Conservation (phyloP, 2,797 vertebrate genomes). For the Rhinoraja longicauda region DNA sequence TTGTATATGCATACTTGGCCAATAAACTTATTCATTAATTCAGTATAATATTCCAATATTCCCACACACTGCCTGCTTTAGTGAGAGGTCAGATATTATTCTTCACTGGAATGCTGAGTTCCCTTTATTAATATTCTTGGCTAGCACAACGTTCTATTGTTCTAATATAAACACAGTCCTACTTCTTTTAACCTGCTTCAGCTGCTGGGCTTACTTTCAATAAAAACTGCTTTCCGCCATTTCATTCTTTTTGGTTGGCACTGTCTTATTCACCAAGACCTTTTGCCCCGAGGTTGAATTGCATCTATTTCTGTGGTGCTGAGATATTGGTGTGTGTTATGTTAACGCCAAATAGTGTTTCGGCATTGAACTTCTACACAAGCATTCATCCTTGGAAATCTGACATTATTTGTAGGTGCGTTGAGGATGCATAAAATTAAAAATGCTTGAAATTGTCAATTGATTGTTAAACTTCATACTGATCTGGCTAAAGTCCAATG, state of each 20-base stretch:
- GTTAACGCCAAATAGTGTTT: no score
- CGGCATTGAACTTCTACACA: no score
- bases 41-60: conserved; percentile 40
- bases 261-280: neutral
- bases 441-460: neutral
- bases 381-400: no score
- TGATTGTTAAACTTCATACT: neutral
- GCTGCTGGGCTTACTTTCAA: neutral
- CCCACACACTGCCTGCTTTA: conserved; percentile 34
- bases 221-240: neutral
- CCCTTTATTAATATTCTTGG: neutral
- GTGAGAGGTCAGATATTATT: neutral
- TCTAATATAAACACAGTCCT: neutral
- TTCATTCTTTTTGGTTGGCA: neutral
- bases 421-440: neutral
- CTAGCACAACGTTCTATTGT: neutral
- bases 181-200: neutral
- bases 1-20: no score
- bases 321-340: neutral
- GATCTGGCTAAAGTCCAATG: neutral
- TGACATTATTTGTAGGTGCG: neutral
- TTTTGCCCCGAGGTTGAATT: no score
- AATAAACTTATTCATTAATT: no score
- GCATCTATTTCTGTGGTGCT: neutral
- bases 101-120: neutral